Percentiles rank a stretch among this genome's conserved stretches.
Conservation (phyloP, 2,113 vertebrate species). For the Tichodroma muraria region DNA sequence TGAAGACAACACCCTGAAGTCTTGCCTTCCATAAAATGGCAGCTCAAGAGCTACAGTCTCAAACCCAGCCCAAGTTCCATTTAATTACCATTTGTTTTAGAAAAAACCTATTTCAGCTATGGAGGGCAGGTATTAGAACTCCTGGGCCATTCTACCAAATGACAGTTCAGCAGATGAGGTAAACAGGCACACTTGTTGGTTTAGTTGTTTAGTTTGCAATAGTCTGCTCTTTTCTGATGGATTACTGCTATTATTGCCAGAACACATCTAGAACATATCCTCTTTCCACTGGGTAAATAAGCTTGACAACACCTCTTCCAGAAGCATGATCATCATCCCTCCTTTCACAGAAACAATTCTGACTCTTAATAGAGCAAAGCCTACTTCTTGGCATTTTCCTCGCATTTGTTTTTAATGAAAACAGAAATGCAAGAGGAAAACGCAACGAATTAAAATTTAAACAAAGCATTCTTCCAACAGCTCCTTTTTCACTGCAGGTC, state of each 20-base stretch:
- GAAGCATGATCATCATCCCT: neutral
- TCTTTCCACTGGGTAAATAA: neutral
- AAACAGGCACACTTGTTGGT: neutral
- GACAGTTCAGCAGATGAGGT: neutral
- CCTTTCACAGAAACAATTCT: neutral
- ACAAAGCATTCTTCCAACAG: neutral
- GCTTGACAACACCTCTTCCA: slow-evolving; percentile 11
- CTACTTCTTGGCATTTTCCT: neutral
- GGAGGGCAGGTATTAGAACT: neutral
- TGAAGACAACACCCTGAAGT: rapidly evolving
- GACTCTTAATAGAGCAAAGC: neutral
- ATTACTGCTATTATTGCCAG: neutral
- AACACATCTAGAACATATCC: neutral
- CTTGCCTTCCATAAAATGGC: neutral
- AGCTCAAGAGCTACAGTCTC: neutral
- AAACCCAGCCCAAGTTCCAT: neutral
- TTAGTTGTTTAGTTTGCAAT: neutral
- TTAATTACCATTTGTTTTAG: neutral
- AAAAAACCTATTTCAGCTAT: neutral
- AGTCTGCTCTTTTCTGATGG: neutral
- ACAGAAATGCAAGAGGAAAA: neutral
- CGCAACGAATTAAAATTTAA: neutral
- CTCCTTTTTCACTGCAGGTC: neutral
- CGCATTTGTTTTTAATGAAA: neutral
- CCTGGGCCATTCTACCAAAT: neutral